Evolutionary conservation across 1,140 invertebrate species (phyloP).

Genomic region (Drusus annulatus): DNA sequence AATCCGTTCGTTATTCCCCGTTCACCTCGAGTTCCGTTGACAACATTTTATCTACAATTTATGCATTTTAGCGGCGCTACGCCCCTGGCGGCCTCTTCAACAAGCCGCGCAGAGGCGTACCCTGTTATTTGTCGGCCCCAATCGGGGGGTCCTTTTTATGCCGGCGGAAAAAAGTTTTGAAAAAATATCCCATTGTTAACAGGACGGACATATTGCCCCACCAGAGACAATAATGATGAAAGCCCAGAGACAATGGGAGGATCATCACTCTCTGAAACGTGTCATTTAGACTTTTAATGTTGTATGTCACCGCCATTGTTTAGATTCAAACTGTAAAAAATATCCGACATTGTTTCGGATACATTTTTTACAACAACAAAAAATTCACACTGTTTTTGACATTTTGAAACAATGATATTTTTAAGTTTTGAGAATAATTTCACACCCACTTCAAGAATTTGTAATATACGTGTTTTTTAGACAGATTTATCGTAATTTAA

Average conservation of each 20-base stretch:
- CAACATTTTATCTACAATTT: too few relatives aligned
- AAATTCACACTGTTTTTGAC: too few relatives aligned
- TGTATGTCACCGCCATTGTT: not conserved
- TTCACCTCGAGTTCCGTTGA: too few relatives aligned
- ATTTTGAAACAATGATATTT: too few relatives aligned
- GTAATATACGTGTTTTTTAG: too few relatives aligned
- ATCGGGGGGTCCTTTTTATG: not conserved
- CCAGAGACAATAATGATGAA: not conserved
- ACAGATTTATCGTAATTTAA: too few relatives aligned
- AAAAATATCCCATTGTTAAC: slow-evolving; percentile 7
- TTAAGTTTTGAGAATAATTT: too few relatives aligned
- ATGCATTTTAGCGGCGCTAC: not conserved
- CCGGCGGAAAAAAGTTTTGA: not conserved
- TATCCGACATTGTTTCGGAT: too few relatives aligned
- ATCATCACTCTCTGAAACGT: not conserved
- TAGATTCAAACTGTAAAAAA: not conserved
- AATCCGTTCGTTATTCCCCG: too few relatives aligned
- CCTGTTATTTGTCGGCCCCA: slow-evolving; percentile 14
- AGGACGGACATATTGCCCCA: not conserved
- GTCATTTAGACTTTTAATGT: slow-evolving; percentile 3
- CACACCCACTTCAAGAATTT: too few relatives aligned
- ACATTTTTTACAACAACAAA: too few relatives aligned
- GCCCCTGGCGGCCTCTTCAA: not conserved
- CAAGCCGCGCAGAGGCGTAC: not conserved
- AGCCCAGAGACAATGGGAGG: not conserved